These are phyloP conservation scores for Agapostemon virescens DNA, from an alignment of 2,888 invertebrate genomes.

Conservation along the genomic window DNA sequence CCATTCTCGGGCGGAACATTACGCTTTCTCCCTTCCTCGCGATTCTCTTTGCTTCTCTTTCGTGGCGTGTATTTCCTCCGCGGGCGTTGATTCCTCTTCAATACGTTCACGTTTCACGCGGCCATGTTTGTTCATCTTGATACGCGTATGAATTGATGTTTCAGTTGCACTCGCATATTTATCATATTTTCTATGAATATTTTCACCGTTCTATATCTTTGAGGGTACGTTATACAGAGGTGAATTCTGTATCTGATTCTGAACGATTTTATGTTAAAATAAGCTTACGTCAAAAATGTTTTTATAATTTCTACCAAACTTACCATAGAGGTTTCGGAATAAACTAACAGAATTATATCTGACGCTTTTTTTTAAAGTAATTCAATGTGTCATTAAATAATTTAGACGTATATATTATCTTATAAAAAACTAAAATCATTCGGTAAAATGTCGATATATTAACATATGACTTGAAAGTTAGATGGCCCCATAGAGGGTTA, in stretches of 20 bases:
- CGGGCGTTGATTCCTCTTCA: conserved; percentile 17
- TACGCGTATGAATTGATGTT: conserved; percentile 9
- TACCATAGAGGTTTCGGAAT: no score
- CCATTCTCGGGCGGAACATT: conserved; percentile 5
- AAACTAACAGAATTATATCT: no score
- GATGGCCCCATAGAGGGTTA: no score
- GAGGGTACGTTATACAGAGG: background rate
- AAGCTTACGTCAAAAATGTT: background rate
- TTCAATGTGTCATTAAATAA: no score
- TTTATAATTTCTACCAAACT: no score
- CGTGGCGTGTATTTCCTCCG: background rate
- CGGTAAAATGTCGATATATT: no score
- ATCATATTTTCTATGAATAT: conserved; percentile 9
- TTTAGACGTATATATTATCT: no score
- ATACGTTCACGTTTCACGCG: conserved; percentile 18
- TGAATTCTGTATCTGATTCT: background rate
- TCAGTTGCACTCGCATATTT: conserved; percentile 25
- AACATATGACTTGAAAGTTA: no score
- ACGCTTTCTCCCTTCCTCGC: background rate
- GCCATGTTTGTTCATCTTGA: conserved; percentile 7
- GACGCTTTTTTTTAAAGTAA: no score
- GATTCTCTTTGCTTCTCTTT: background rate
- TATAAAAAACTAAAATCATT: no score
- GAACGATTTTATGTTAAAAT: background rate
- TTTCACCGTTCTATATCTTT: background rate